Base-by-base conservation (phyloP, 2,797 vertebrate species). In the Eidolon dupreanum region DNA sequence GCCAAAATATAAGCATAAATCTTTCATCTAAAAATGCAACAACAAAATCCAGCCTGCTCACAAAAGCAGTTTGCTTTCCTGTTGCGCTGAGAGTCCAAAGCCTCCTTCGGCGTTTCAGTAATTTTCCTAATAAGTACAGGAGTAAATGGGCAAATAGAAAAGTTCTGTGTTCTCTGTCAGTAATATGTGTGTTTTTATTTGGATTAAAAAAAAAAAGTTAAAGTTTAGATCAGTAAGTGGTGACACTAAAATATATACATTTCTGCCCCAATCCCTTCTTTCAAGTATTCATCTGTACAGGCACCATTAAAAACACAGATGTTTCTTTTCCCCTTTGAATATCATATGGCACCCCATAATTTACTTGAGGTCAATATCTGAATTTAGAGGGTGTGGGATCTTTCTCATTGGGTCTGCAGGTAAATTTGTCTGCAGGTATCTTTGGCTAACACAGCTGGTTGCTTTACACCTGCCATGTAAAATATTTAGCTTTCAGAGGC, bases 1-100 rank as follows among this genome's bases (percentile, higher is more conserved):
- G 43, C 59, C 86, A 93, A 95, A 87, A 70, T 85, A 16, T 11
- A 96, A 92, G 57, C 96, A 96, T 75, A 78, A 96, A 97, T 96
- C 95, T 63, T 92, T 55, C 61, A 0, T 70, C 90, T 90, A 87
- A 95, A 98, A 98, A 77, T 10, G 28, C 59, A 75, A 89, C 89
- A 94, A 53, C 89, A 92, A 26, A 57, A 11, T 28, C 79, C 31
- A 70, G 61, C 59, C 90, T 95, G 63, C 74, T 92, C 90, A 75
- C 95, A 88, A 97, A 94, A 90, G 71, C n/a, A 57, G 5, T 49
- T 93, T 94, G 24, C 93, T 96, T 61, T 90, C 28, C 70, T 88
- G 57, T 63, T 28, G 51, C 71, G 19, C 33, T 6, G 19, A 88
- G 94, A 79, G 55, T 41, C 83, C 91, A 31, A 85, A 96, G 85